phyloP scores from a whole-genome alignment of 2,888 invertebrate species.

The Drosophila sordidula region DNA sequence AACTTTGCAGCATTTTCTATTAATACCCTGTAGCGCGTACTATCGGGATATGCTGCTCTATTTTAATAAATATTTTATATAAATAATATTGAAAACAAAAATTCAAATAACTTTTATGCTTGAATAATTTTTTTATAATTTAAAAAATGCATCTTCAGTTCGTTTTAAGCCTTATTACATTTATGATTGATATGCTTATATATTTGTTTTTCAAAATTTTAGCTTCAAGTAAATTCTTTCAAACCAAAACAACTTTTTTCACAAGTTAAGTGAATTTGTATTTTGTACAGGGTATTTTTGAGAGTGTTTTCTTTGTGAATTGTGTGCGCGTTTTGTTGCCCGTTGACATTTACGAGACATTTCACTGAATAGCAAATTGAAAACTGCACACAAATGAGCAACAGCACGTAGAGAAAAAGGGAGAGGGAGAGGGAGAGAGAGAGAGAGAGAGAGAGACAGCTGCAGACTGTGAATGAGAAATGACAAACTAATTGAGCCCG shows the following conservation, averaged over 20 bases:
- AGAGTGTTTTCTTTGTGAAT: too few species aligned
- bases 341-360: conserved; percentile 65
- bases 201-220: too few species aligned
- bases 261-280: neutral
- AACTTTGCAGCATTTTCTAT: conserved; percentile 27
- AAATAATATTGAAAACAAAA: too few species aligned
- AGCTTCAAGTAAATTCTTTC: neutral
- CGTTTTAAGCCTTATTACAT: too few species aligned
- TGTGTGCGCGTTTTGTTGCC: conserved; percentile 32
- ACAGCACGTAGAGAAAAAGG: conserved; percentile 32
- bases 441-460: neutral
- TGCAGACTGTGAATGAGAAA: conserved; percentile 53
- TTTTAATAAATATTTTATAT: neutral
- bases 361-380: conserved; percentile 57
- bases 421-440: neutral
- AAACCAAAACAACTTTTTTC: neutral
- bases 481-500: conserved; percentile 64
- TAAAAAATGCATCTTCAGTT: too few species aligned
- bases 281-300: conserved; percentile 27
- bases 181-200: neutral
- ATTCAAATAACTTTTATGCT: too few species aligned
- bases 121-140: too few species aligned
- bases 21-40: neutral
- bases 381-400: conserved; percentile 59
- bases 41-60: conserved; percentile 1